A percentile compares a stretch with the other conserved stretches of the same genome.
phyloP scores from a whole-genome alignment of 1,140 invertebrate species.

The Ceratina australensis region DNA sequence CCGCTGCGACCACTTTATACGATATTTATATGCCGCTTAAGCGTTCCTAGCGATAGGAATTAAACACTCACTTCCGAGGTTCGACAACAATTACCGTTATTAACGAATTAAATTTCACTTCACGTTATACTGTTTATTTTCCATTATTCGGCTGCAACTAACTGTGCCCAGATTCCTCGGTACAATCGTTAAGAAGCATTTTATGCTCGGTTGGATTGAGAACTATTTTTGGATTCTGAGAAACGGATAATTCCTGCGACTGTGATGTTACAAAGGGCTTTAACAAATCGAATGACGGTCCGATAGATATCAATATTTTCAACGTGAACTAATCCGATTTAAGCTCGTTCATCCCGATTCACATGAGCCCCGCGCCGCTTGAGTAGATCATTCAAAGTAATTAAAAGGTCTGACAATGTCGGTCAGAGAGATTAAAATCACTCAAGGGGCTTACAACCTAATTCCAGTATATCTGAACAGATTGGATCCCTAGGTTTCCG shows the following conservation, averaged over 20 bases:
- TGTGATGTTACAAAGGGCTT: too few relatives aligned
- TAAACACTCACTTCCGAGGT: not conserved
- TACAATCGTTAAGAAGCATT: too few relatives aligned
- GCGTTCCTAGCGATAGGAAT: not conserved
- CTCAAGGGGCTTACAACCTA: slow-evolving; percentile 49
- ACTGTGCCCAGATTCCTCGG: too few relatives aligned
- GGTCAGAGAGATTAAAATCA: slow-evolving; percentile 49
- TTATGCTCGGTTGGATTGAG: too few relatives aligned
- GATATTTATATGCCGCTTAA: slow-evolving; percentile 26
- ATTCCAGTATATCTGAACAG: slow-evolving; percentile 44
- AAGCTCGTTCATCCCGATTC: not conserved
- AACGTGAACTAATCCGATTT: too few relatives aligned
- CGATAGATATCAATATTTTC: not conserved
- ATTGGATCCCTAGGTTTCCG: slow-evolving; percentile 55
- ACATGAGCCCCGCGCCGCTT: not conserved
- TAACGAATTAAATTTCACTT: not conserved
- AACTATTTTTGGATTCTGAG: too few relatives aligned
- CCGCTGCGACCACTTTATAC: slow-evolving; percentile 11
- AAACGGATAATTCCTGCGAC: too few relatives aligned
- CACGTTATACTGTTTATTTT: too few relatives aligned
- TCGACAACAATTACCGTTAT: slow-evolving; percentile 9
- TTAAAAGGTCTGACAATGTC: slow-evolving; percentile 6
- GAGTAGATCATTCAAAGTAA: not conserved
- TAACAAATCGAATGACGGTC: not conserved
- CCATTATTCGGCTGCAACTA: too few relatives aligned